These are phyloP conservation scores for Gobiocypris rarus DNA, from an alignment of 2,113 vertebrate species.

Conservation along the genomic window DNA sequence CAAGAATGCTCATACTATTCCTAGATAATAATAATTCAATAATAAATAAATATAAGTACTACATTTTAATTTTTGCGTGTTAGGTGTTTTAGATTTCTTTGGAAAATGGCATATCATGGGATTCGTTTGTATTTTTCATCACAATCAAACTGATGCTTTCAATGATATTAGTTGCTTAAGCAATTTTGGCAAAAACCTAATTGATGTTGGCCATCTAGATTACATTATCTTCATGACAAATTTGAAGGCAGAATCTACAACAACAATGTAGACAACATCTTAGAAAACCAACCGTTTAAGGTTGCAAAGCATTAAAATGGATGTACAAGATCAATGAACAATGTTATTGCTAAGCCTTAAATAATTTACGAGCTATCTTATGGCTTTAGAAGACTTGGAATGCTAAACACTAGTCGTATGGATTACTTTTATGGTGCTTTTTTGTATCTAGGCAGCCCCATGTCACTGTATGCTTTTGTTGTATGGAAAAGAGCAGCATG, in stretches of 20 bases:
- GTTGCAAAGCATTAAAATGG: not conserved
- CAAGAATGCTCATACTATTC: not conserved
- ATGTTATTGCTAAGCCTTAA: slow-evolving; percentile 1
- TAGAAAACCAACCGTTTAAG: slow-evolving; percentile 2
- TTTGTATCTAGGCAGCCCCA: not conserved
- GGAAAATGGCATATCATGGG: not conserved
- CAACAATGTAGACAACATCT: not conserved
- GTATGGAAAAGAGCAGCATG: not conserved
- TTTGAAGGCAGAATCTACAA: not conserved
- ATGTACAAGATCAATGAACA: not conserved
- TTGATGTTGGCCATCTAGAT: not conserved
- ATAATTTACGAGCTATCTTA: slow-evolving; percentile 9
- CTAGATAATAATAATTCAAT: not conserved
- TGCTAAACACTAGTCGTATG: not conserved
- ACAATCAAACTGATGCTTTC: not conserved
- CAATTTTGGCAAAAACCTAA: not conserved
- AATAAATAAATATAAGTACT: not conserved
- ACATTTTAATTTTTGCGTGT: not conserved
- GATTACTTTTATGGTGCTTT: slow-evolving; percentile 6
- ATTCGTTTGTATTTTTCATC: not conserved
- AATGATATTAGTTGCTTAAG: not conserved
- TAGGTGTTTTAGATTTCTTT: not conserved
- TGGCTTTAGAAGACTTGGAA: slow-evolving; percentile 16
- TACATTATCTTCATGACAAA: not conserved
- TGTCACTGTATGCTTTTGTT: not conserved